Evolutionary conservation across 2,113 vertebrate genomes (phyloP).

Genomic region (Bubalus kerabau): DNA sequence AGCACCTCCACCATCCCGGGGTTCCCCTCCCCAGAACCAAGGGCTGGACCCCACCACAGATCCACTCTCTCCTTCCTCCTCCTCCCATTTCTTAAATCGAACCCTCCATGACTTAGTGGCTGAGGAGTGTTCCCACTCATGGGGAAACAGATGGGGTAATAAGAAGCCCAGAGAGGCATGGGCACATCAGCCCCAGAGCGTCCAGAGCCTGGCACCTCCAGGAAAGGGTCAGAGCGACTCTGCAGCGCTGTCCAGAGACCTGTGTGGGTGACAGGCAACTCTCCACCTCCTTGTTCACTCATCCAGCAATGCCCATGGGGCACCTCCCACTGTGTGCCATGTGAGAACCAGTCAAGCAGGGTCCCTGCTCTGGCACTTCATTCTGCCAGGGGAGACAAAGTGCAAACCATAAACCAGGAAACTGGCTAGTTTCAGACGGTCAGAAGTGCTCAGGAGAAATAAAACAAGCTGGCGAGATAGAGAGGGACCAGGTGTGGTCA

Average conservation of each 20-base stretch:
- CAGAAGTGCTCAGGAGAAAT: background rate
- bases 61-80: background rate
- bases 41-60: background rate
- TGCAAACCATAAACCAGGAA: background rate
- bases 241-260: background rate
- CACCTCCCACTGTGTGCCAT: background rate
- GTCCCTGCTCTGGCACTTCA: background rate
- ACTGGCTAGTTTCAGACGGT: background rate
- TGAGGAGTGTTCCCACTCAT: background rate
- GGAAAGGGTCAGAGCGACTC: background rate
- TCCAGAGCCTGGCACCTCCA: background rate
- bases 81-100: background rate
- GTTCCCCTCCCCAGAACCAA: background rate
- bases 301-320: accelerated
- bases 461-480: background rate
- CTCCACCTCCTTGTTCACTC: background rate
- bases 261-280: background rate
- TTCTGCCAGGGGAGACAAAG: background rate
- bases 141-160: no score
- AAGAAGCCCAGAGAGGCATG: background rate
- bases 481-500: background rate
- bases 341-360: accelerated
- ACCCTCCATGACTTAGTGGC: background rate
- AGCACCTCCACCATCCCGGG: background rate
- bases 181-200: background rate